Conservation (phyloP, 64 coral and sea anemone species). For the Stichodactyla mertensii region DNA sequence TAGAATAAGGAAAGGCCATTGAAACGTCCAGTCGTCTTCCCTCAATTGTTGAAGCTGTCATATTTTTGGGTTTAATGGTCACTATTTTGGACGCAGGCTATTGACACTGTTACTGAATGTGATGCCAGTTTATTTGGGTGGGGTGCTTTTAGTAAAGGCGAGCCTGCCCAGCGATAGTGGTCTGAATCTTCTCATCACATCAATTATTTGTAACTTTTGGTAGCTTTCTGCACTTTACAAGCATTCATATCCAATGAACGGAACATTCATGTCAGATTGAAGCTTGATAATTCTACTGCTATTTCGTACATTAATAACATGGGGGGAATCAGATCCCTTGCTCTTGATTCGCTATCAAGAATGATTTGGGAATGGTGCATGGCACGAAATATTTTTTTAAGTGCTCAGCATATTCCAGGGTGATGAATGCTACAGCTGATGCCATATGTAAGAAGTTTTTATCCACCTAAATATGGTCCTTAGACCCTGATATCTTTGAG, state of each 20-base stretch:
- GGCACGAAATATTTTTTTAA: no score
- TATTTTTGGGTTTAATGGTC: conserved; percentile 23
- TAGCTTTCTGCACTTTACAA: background rate
- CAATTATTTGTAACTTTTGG: background rate
- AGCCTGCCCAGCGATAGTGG: background rate
- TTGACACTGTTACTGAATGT: conserved; percentile 4
- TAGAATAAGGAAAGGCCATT: conserved; percentile 9
- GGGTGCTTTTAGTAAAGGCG: conserved; percentile 19
- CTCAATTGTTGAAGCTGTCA: conserved; percentile 32
- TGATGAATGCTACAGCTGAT: no score
- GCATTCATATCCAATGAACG: background rate
- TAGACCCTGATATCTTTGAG: no score
- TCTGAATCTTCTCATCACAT: background rate
- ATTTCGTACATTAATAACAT: background rate
- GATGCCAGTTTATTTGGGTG: conserved; percentile 41
- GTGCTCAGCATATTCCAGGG: no score
- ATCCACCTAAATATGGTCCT: no score
- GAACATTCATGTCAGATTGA: background rate
- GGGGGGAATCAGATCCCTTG: background rate
- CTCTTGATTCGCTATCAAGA: background rate
- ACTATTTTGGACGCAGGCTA: background rate
- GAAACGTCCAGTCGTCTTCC: conserved; percentile 2
- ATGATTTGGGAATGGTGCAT: conserved; percentile 22
- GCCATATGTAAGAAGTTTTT: no score
- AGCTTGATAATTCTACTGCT: conserved; percentile 7